These are phyloP conservation scores for Corydoras sp. DNA, from an alignment of 2,113 vertebrate genomes.

Conservation along the genomic window DNA sequence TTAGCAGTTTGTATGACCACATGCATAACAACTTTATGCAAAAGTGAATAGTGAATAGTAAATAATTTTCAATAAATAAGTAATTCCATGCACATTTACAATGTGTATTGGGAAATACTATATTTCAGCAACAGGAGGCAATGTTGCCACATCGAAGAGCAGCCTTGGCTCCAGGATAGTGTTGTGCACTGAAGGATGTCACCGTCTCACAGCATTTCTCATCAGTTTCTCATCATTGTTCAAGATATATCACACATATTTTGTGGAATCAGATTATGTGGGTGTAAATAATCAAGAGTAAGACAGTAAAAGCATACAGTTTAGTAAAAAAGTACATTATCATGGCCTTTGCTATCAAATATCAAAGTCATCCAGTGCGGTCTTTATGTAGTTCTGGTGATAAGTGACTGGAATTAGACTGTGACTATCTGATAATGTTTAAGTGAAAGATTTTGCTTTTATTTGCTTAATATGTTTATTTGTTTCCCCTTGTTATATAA, in stretches of 20 bases:
- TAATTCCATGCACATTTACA: not conserved
- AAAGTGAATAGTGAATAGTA: too few relatives aligned
- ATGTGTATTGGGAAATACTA: conserved; percentile 10
- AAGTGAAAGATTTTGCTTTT: not conserved
- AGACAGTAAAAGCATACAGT: not conserved
- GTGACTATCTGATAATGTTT: not conserved
- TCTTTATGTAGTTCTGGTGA: not conserved
- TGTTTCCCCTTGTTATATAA: too few relatives aligned
- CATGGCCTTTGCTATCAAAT: not conserved
- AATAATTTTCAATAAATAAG: not conserved
- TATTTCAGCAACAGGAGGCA: conserved; percentile 56
- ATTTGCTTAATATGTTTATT: too few relatives aligned
- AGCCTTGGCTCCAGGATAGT: conserved; percentile 7
- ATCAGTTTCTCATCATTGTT: conserved; percentile 8
- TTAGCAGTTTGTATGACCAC: too few relatives aligned
- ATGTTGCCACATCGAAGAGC: conserved; percentile 45
- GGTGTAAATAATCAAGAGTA: not conserved
- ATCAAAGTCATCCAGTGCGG: conserved; percentile 10
- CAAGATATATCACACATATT: conserved; percentile 11
- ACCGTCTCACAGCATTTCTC: not conserved
- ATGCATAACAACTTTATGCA: too few relatives aligned
- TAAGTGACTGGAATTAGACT: not conserved
- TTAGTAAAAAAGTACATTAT: not conserved
- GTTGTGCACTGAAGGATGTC: conserved; percentile 1
- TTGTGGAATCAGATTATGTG: conserved; percentile 3